Base-by-base conservation (phyloP, 2,888 invertebrate species). In the Diarsia rubi region DNA sequence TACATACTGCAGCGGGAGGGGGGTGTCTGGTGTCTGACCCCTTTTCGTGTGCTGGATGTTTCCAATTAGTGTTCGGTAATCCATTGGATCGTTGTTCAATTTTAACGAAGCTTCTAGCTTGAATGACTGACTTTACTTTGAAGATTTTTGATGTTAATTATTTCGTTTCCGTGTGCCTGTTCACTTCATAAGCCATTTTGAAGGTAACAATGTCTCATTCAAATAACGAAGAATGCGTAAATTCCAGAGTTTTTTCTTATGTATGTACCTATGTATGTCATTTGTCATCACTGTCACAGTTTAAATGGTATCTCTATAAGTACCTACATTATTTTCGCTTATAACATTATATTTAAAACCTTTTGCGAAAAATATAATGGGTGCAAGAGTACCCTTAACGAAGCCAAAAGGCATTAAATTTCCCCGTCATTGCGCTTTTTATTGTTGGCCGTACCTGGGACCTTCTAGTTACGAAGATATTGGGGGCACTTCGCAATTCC, bases 101-200 rank as follows among this genome's bases (percentile, higher is more conserved):
- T 66, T 75, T 66, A 75, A 75, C 59, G 66, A 75, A 75, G 65
- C 42, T 49, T 8, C 16, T 24, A 24, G 49, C 44, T n/a, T 19
- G 16, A 49, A 49, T 65, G n/a, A 49, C 64, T 74, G 16, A 45
- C 2, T 49, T 52, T 3, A 44, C 37, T 12, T 57, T 57, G 37
- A 9, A 9, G 9, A 2, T 47, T 9, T 27, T n/a, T 14, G 6
- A 2, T 42, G 19, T 42, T 52, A 12, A 16, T 62, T 12, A 52
- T 73, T 52, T 45, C 9, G 9, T 12, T 21, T 49, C 12, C 24
- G 14, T 45, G 19, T 14, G 8, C 24, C 54, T 63, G 37, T 47
- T 37, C 37, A 52, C 31, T 54, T 31, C 19, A 44, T 27, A 54
- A 54, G 16, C n/a, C 27, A 52, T 27, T 70, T 42, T 44, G 2